A percentile compares a stretch with the other conserved stretches of the same genome.
Conservation (phyloP, 2,797 vertebrate genomes). For the Poecile montanus region DNA sequence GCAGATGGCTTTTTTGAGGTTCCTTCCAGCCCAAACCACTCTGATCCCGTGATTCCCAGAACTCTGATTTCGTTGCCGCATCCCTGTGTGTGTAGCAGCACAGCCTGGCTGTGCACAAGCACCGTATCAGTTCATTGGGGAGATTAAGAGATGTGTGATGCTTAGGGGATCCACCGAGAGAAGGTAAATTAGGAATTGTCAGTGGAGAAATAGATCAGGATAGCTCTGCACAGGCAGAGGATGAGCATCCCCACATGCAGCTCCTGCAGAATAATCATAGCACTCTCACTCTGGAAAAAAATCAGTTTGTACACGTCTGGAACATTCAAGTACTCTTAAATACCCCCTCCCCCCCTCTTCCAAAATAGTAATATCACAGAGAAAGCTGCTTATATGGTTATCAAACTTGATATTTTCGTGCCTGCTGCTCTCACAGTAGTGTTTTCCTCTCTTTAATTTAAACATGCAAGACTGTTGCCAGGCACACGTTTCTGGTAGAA, state of each 20-base stretch:
- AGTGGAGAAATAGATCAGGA: not conserved
- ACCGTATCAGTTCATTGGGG: accelerated
- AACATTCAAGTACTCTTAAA: not conserved
- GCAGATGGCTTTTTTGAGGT: too few species aligned
- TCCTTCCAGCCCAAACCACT: not conserved
- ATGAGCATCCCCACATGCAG: not conserved
- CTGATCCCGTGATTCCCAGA: not conserved
- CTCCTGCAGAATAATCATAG: not conserved
- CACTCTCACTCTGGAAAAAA: not conserved
- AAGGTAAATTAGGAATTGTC: not conserved
- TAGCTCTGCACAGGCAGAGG: not conserved
- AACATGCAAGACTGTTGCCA: conserved; percentile 1
- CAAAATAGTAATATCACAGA: not conserved
- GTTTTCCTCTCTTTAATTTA: conserved; percentile 19
- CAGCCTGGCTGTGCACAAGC: accelerated
- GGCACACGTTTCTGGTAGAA: not conserved
- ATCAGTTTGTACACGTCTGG: not conserved
- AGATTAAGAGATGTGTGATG: accelerated
- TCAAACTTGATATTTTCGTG: not conserved
- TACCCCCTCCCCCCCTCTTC: not conserved
- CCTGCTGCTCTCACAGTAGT: conserved; percentile 6
- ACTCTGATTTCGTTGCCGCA: accelerated
- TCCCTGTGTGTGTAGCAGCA: accelerated
- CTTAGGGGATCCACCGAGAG: accelerated
- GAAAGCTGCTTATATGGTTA: not conserved